A percentile compares a stretch with the other conserved stretches of the same genome.
Conservation (phyloP, 2,888 invertebrate species). For the Meandrusa payeni region DNA sequence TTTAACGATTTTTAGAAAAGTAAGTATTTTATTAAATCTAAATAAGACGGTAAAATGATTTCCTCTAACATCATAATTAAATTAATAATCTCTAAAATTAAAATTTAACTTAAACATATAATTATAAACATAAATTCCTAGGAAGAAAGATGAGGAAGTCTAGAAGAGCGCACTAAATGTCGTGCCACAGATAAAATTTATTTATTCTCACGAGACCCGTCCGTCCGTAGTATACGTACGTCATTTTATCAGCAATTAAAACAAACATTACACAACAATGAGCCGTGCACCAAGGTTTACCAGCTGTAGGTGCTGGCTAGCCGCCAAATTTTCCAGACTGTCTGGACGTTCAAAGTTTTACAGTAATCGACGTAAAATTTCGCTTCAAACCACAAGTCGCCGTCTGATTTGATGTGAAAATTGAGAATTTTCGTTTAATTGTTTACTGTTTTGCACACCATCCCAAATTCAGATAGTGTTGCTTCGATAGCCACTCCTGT, state of each 20-base stretch:
- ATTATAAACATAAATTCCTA: too few relatives aligned
- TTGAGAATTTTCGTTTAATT: neutral
- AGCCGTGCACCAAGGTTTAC: slow-evolving; percentile 51
- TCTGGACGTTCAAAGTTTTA: slow-evolving; percentile 46
- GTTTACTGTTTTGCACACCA: slow-evolving; percentile 1
- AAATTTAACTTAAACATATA: too few relatives aligned
- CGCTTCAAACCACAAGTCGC: slow-evolving; percentile 32
- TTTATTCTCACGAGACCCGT: slow-evolving; percentile 13
- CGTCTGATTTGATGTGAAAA: neutral
- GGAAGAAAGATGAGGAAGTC: slow-evolving; percentile 1
- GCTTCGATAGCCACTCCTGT: too few relatives aligned
- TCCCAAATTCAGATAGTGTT: slow-evolving; percentile 1
- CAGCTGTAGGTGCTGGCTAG: slow-evolving; percentile 42
- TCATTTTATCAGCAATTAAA: slow-evolving; percentile 35
- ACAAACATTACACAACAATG: slow-evolving; percentile 35
- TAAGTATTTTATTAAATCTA: too few relatives aligned
- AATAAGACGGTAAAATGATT: too few relatives aligned
- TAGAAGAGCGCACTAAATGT: slow-evolving; percentile 3
- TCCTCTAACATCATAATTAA: too few relatives aligned
- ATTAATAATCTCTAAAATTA: too few relatives aligned
- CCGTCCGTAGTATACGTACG: slow-evolving; percentile 26
- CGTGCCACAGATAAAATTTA: slow-evolving; percentile 7
- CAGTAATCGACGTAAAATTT: slow-evolving; percentile 53
- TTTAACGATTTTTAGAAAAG: too few relatives aligned
- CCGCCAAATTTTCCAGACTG: slow-evolving; percentile 47